Evolutionary conservation across 92 coral and sea anemone species (phyloP).

Genomic region (Phymanthus crucifer): DNA sequence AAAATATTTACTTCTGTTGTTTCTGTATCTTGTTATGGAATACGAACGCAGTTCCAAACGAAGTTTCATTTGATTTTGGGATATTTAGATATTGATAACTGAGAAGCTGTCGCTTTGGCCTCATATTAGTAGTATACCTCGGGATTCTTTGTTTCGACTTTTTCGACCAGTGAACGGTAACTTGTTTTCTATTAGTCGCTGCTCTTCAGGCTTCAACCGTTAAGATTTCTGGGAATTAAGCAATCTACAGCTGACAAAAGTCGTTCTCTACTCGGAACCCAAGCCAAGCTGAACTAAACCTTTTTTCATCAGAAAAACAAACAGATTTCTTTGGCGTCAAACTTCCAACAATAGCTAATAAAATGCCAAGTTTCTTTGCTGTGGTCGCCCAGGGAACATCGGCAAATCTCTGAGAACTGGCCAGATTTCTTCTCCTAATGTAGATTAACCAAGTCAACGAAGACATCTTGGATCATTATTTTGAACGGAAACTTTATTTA

Average conservation of each 20-base stretch:
- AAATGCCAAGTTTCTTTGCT: slow-evolving; percentile 20
- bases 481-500: slow-evolving; percentile 20
- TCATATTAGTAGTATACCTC: no score
- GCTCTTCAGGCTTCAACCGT: no score
- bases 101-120: no score
- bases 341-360: slow-evolving; percentile 18
- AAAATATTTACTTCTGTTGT: no score
- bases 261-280: background rate
- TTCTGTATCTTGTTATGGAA: no score
- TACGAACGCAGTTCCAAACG: no score
- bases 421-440: slow-evolving; percentile 11
- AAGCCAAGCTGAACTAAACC: slow-evolving; percentile 11
- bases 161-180: no score
- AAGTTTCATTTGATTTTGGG: no score
- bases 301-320: slow-evolving; percentile 23
- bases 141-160: no score
- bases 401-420: slow-evolving; percentile 21
- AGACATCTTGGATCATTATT: background rate
- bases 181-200: no score
- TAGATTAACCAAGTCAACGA: background rate
- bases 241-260: slow-evolving; percentile 12
- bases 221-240: no score
- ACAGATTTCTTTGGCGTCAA: slow-evolving; percentile 19
- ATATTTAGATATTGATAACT: no score
- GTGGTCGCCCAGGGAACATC: slow-evolving; percentile 40